These are phyloP conservation scores for Schizopygopsis pylzovi DNA, from an alignment of 2,797 vertebrate genomes.

Conservation along the genomic window DNA sequence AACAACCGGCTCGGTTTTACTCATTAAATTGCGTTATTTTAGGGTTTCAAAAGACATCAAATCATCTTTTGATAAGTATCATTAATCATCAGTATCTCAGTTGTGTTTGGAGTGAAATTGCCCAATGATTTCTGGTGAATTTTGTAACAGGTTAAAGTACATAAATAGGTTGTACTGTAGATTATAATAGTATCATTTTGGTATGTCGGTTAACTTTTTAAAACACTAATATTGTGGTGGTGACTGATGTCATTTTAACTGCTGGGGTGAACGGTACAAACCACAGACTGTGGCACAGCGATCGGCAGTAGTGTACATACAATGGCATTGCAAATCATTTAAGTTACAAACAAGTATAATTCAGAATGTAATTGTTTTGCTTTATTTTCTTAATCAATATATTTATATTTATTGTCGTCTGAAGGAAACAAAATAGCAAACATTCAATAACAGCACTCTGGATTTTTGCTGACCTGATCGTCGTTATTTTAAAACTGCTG, in stretches of 20 bases:
- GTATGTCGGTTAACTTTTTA: constrained; percentile 21
- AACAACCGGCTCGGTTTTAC: constrained; percentile 18
- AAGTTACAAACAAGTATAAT: background rate
- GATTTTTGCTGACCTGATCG: constrained; percentile 25
- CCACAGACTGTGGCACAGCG: background rate
- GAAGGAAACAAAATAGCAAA: constrained; percentile 20
- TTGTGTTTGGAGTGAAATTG: constrained; percentile 31
- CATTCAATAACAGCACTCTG: constrained; percentile 13
- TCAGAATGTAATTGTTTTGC: constrained; percentile 26
- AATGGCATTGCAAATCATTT: constrained; percentile 2
- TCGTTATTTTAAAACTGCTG: constrained; percentile 35
- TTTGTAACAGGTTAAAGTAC: constrained; percentile 28
- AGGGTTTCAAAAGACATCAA: background rate
- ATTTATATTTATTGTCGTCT: constrained; percentile 4
- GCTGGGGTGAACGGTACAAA: background rate
- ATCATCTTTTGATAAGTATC: constrained; percentile 3
- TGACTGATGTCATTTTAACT: constrained; percentile 14
- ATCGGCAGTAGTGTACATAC: background rate
- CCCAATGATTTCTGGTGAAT: constrained; percentile 21
- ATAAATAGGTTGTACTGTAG: constrained; percentile 36
- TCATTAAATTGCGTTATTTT: background rate
- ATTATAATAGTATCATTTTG: constrained; percentile 37
- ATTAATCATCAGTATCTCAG: constrained; percentile 11
- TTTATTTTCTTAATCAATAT: background rate
- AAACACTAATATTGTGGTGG: constrained; percentile 12